Conservation (phyloP, 2,113 vertebrate species). For the Chinchilla lanigera region DNA sequence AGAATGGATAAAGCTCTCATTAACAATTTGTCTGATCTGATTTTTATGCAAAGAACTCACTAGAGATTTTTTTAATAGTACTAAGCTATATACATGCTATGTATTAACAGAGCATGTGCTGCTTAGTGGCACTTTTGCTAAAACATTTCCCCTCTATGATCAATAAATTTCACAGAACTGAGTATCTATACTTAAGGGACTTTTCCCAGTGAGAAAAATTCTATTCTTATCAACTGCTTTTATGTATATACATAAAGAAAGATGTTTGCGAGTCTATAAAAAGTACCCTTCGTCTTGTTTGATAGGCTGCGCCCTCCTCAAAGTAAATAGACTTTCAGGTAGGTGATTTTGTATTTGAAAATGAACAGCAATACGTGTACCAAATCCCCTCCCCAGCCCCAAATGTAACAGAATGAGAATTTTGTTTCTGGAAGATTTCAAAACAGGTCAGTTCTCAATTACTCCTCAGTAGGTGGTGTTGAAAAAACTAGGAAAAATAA, state of each 20-base stretch:
- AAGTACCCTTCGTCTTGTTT: slow-evolving; percentile 66
- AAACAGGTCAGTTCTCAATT: slow-evolving; percentile 79
- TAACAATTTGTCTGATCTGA: slow-evolving; percentile 50
- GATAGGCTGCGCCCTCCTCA: slow-evolving; percentile 40
- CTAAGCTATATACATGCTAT: background rate
- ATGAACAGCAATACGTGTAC: slow-evolving; percentile 57
- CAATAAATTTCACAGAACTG: slow-evolving; percentile 63
- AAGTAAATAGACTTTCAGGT: slow-evolving; percentile 61
- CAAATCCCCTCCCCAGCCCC: background rate
- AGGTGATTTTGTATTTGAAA: slow-evolving; percentile 68
- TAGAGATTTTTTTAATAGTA: background rate
- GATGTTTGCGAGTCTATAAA: slow-evolving; percentile 78
- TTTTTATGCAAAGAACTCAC: slow-evolving; percentile 13
- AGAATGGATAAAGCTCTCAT: slow-evolving; percentile 37
- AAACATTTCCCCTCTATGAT: slow-evolving; percentile 65
- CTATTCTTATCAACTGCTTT: slow-evolving; percentile 67
- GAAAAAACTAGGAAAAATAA: slow-evolving; percentile 58
- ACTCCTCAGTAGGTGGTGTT: background rate
- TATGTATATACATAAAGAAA: slow-evolving; percentile 61
- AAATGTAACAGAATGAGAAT: slow-evolving; percentile 62
- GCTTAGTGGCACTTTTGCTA: slow-evolving; percentile 58
- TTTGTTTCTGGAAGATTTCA: slow-evolving; percentile 74
- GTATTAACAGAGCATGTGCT: background rate
- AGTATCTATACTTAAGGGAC: slow-evolving; percentile 19
- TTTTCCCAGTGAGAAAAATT: slow-evolving; percentile 59